Percentiles rank a stretch among this genome's conserved stretches.
Evolutionary conservation across 2,888 invertebrate species (phyloP).

Genomic region (Clistopyga incitator): DNA sequence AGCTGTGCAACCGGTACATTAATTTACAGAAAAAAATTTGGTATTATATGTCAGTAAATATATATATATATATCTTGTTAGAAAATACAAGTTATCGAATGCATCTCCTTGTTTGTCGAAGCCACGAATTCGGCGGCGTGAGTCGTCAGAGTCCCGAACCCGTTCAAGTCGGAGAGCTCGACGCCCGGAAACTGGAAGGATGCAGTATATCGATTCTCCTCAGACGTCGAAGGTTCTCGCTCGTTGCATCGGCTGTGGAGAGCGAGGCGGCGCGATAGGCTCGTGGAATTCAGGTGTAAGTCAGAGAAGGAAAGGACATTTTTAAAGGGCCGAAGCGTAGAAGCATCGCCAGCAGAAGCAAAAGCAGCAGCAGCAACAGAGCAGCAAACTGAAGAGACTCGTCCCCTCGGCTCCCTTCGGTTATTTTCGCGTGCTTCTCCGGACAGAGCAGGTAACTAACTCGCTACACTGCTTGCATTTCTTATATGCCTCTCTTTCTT

Average conservation of each 20-base stretch:
- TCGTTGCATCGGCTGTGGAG: not conserved
- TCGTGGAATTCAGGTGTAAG: not conserved
- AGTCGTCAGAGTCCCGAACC: conserved; percentile 44
- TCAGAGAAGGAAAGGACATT: conserved; percentile 31
- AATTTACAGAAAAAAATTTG: too few relatives aligned
- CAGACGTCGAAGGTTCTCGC: conserved; percentile 11
- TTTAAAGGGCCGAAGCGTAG: conserved; percentile 59
- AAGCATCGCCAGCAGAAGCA: not conserved
- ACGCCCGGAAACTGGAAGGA: conserved; percentile 55
- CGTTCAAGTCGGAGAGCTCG: conserved; percentile 53
- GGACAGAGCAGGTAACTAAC: conserved; percentile 71
- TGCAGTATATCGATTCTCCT: conserved; percentile 39
- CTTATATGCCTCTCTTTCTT: conserved; percentile 68
- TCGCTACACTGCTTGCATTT: conserved; percentile 70
- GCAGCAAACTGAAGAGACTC: conserved; percentile 5
- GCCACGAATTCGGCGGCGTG: conserved; percentile 16
- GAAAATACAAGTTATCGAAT: not conserved
- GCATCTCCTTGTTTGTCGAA: not conserved
- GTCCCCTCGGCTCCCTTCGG: conserved; percentile 18
- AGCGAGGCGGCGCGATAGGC: not conserved
- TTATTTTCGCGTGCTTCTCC: conserved; percentile 31
- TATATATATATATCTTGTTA: too few relatives aligned
- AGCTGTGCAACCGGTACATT: too few relatives aligned
- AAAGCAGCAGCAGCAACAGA: not conserved
- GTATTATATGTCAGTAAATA: too few relatives aligned